These are phyloP conservation scores for Nemotelus nigrinus DNA, from an alignment of 2,888 invertebrate genomes.

Conservation along the genomic window DNA sequence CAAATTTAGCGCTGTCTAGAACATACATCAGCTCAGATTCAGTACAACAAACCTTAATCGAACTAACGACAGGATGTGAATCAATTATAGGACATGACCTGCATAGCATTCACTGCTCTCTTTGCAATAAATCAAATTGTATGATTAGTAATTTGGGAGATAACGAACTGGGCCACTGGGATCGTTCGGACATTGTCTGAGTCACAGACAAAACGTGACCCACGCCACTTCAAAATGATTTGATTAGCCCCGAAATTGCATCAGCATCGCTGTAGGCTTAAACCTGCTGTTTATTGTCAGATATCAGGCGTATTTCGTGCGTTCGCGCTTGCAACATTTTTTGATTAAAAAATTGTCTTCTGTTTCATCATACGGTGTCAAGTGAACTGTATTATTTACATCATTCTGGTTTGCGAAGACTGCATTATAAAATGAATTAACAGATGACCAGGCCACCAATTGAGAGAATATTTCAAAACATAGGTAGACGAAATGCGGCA, in stretches of 20 bases:
- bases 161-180: constrained; percentile 34
- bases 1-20: too few species aligned
- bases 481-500: constrained; percentile 32
- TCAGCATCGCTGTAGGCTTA: background rate
- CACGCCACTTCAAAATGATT: background rate
- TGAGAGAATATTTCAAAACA: constrained; percentile 36
- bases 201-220: constrained; percentile 17
- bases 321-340: constrained; percentile 11
- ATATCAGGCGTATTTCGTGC: background rate
- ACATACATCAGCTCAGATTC: too few species aligned
- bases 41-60: constrained; percentile 28
- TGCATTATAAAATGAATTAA: constrained; percentile 29
- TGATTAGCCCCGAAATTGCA: background rate
- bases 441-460: constrained; percentile 22
- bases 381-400: background rate
- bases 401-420: background rate
- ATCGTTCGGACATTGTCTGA: background rate
- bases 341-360: background rate
- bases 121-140: constrained; percentile 6
- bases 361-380: background rate
- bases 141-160: constrained; percentile 11
- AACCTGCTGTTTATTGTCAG: background rate
- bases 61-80: constrained; percentile 34
- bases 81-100: constrained; percentile 38
- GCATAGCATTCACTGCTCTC: background rate